Percentiles rank a stretch among this genome's conserved stretches.
These are phyloP conservation scores for Limnephilus marmoratus DNA, from an alignment of 2,888 invertebrate species.

Conservation along the genomic window DNA sequence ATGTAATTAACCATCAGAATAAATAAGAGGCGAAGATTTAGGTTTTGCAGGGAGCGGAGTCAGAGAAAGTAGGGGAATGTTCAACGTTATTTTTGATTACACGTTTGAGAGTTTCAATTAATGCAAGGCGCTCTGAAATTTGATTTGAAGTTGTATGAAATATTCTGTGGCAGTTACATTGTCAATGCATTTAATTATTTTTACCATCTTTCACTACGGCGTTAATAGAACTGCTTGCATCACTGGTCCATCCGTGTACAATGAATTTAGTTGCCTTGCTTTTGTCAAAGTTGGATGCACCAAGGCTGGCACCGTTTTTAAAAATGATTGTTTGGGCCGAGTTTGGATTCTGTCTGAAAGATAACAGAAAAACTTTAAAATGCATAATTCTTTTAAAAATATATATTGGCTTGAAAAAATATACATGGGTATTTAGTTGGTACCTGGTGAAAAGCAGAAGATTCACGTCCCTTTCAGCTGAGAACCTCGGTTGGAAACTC, in stretches of 20 bases:
- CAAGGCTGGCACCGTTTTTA: slow-evolving; percentile 64
- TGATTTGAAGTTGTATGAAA: not conserved
- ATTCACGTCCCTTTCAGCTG: slow-evolving; percentile 30
- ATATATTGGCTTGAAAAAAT: no score
- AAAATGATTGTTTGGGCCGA: slow-evolving; percentile 69
- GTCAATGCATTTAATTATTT: not conserved
- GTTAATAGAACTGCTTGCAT: not conserved
- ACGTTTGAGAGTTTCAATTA: no score
- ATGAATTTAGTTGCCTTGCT: slow-evolving; percentile 69
- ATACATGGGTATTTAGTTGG: not conserved
- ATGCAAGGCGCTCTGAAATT: not conserved
- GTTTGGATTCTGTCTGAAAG: slow-evolving; percentile 59
- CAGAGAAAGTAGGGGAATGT: no score
- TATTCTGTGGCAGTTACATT: not conserved
- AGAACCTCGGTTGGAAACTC: not conserved
- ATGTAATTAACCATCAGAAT: no score
- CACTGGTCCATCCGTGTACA: slow-evolving; percentile 71
- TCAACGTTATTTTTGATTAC: no score
- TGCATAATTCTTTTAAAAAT: not conserved
- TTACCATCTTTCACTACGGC: not conserved
- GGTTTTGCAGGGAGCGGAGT: no score
- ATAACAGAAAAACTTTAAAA: not conserved
- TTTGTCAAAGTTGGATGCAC: slow-evolving; percentile 69
- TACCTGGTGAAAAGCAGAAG: slow-evolving; percentile 30
- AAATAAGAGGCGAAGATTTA: no score